A percentile compares a stretch with the other conserved stretches of the same genome.
phyloP scores from a whole-genome alignment of 2,797 vertebrate genomes.

The Manis pentadactyla region DNA sequence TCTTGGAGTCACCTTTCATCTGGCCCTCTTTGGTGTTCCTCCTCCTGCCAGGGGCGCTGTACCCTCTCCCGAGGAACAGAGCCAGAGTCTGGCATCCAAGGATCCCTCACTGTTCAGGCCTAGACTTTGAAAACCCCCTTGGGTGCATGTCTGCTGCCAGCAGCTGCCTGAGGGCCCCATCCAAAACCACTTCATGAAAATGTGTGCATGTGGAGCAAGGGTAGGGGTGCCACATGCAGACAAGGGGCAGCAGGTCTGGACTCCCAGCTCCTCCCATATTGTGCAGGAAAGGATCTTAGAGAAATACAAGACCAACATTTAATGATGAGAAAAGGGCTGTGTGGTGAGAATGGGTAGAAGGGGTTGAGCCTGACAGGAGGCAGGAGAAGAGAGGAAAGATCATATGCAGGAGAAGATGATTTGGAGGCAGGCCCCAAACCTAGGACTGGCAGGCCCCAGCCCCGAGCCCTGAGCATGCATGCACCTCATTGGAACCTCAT shows the following conservation, averaged over 20 bases:
- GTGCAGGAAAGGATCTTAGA: not conserved
- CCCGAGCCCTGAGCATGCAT: too few relatives aligned
- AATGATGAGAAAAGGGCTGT: not conserved
- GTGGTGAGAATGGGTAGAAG: not conserved
- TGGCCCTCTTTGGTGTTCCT: not conserved
- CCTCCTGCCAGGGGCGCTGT: not conserved
- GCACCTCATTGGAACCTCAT: too few relatives aligned
- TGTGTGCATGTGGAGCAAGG: not conserved
- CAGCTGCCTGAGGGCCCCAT: too few relatives aligned
- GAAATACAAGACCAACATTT: not conserved
- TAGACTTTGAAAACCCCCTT: too few relatives aligned
- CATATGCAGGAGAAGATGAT: not conserved
- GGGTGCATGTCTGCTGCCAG: too few relatives aligned
- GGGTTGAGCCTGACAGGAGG: not conserved
- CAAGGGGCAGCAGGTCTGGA: not conserved
- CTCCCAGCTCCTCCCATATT: not conserved
- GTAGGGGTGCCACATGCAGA: not conserved
- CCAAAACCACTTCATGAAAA: not conserved
- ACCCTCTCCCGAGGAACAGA: not conserved
- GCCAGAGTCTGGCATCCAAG: rapidly evolving
- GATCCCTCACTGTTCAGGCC: not conserved
- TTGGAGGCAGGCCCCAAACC: not conserved
- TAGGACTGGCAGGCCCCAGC: not conserved
- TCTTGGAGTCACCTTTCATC: not conserved
- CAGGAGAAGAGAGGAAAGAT: not conserved